A percentile compares a stretch with the other conserved stretches of the same genome.
phyloP scores from a whole-genome alignment of 2,888 invertebrate genomes.

The Laspeyria flexula region DNA sequence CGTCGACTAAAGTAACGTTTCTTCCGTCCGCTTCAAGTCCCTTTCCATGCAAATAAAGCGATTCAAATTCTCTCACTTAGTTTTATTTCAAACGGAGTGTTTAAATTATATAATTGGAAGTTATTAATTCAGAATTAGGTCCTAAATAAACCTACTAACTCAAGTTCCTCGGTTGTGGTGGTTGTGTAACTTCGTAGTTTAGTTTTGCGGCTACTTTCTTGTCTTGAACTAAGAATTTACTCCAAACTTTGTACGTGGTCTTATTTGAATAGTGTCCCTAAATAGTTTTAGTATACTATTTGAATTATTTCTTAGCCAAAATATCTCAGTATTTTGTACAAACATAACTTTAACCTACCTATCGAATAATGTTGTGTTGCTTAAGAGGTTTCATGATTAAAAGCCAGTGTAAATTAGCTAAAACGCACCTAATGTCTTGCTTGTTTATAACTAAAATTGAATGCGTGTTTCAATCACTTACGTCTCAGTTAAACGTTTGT shows the following conservation, averaged over 20 bases:
- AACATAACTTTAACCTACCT: no score
- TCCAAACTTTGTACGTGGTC: slow-evolving; percentile 17
- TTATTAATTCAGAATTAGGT: slow-evolving; percentile 18
- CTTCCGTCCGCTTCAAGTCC: no score
- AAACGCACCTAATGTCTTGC: no score
- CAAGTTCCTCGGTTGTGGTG: background rate
- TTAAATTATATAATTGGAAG: slow-evolving; percentile 12
- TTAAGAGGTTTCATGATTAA: no score
- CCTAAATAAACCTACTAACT: slow-evolving; percentile 22
- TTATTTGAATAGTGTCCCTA: slow-evolving; percentile 4
- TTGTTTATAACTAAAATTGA: no score
- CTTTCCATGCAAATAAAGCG: slow-evolving; percentile 2
- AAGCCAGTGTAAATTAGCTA: no score
- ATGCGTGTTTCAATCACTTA: no score
- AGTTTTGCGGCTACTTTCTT: slow-evolving; percentile 25
- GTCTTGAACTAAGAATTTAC: slow-evolving; percentile 11
- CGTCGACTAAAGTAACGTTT: no score
- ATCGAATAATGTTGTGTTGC: no score
- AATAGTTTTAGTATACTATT: background rate
- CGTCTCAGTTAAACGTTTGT: no score
- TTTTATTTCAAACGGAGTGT: background rate
- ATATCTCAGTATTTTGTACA: no score
- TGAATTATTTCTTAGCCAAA: no score
- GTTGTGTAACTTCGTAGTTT: slow-evolving; percentile 14
- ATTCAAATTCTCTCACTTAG: slow-evolving; percentile 19